Evolutionary conservation across 2,113 vertebrate species (phyloP), one percentile per base, ranked within the genome.

Genomic region (Lophotis ruficrista): DNA sequence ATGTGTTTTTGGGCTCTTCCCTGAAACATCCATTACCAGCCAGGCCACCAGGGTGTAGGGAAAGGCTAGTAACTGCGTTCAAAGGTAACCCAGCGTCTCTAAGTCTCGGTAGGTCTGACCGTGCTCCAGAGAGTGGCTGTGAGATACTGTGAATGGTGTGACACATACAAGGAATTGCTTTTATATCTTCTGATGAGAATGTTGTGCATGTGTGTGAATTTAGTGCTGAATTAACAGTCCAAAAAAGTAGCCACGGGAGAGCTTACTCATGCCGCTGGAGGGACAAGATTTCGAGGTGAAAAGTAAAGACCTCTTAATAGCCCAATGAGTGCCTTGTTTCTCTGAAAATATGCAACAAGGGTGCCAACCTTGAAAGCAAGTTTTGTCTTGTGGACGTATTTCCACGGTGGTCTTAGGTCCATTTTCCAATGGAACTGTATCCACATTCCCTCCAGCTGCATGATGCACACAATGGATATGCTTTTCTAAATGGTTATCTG

Each of bases 91-190:
- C 61, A n/a, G 15, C 22, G 60, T 60, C 72, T 93, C 53, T 37
- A 69, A 78, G 50, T 76, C 80, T 87, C 33, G 0, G 25, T 23
- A 81, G 80, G 35, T 91, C 81, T 90, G 45, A 72, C n/a, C 30
- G 57, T 93, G 90, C 88, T 90, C 72, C 43, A 71, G 79, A 94
- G 93, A 87, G 71, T 15, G 58, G 35, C 64, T 83, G 73, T 78
- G 77, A 92, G 92, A 84, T 79, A 16, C 77, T 87, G 81, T 72
- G 73, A 93, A 87, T 85, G 57, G 90, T 85, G 61, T 82, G 83
- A 68, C 58, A 73, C 22, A 65, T 80, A 97, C 95, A 96, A 93
- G 93, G 73, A 96, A 95, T 95, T 91, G 94, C 96, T 96, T 96
- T 96, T 97, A 97, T 94, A 58, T 61, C 81, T 94, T 94, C 58